Conservation (phyloP, 2,113 vertebrate species). For the Colinus virginianus region DNA sequence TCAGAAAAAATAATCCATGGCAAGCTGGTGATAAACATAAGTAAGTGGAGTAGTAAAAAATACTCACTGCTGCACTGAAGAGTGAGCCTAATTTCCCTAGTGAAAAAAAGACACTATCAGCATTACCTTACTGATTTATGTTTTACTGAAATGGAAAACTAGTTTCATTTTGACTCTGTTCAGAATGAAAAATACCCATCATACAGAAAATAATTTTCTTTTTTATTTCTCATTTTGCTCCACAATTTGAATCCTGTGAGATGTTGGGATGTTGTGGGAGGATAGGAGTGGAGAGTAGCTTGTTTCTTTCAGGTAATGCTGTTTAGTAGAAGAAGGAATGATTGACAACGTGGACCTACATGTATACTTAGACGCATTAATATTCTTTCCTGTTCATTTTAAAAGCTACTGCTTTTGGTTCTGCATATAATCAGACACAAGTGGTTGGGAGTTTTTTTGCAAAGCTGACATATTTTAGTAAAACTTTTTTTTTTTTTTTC, state of each 20-base stretch:
- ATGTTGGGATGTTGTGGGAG: not conserved
- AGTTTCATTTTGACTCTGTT: not conserved
- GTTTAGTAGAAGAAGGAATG: not conserved
- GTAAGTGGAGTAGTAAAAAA: not conserved
- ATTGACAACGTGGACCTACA: not conserved
- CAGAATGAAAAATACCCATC: conserved; percentile 12
- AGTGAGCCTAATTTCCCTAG: conserved; percentile 6
- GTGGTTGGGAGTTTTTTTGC: not conserved
- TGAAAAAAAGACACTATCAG: not conserved
- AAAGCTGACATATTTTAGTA: not conserved
- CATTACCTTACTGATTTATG: not conserved
- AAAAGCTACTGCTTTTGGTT: not conserved
- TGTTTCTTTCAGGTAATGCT: not conserved
- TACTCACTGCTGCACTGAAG: not conserved
- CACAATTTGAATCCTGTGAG: not conserved
- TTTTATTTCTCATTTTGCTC: not conserved
- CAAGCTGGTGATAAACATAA: not conserved
- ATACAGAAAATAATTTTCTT: conserved; percentile 8
- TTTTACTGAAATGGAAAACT: not conserved
- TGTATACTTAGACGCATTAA: not conserved
- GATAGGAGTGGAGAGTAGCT: not conserved
- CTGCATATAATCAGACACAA: not conserved
- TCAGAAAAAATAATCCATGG: not conserved
- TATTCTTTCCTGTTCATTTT: not conserved
- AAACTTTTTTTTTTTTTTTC: not conserved